Conservation (phyloP, 2,797 vertebrate species). For the Paguma larvata region DNA sequence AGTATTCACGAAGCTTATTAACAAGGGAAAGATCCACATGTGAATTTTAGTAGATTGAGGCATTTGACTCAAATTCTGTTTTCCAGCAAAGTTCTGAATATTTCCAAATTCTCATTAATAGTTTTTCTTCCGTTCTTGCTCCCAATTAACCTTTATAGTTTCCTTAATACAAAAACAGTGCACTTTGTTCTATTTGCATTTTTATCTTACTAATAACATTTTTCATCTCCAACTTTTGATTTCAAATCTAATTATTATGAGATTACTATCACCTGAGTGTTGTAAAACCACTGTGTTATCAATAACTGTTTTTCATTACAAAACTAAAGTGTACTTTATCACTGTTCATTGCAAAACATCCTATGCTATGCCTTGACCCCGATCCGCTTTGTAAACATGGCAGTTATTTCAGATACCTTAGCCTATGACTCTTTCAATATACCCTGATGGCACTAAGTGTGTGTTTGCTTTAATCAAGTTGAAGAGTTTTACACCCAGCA, state of each 20-base stretch:
- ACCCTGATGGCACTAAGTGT: background rate
- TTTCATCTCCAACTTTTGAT: slow-evolving; percentile 86
- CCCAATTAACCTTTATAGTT: slow-evolving; percentile 89
- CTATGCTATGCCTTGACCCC: slow-evolving; percentile 56
- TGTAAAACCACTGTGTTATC: slow-evolving; percentile 83
- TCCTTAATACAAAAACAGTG: slow-evolving; percentile 84
- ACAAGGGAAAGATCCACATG: background rate
- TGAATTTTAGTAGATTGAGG: slow-evolving; percentile 3
- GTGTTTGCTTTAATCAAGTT: background rate
- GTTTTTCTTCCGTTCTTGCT: slow-evolving; percentile 85
- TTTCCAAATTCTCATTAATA: slow-evolving; percentile 80
- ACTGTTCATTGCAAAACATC: slow-evolving; percentile 61
- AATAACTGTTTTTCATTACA: slow-evolving; percentile 83
- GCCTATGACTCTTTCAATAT: slow-evolving; percentile 48
- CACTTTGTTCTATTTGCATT: slow-evolving; percentile 79
- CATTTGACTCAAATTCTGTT: background rate
- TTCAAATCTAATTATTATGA: slow-evolving; percentile 86
- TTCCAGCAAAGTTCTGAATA: slow-evolving; percentile 64
- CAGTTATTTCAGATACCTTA: slow-evolving; percentile 41
- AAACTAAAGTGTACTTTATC: slow-evolving; percentile 78
- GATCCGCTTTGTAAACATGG: background rate
- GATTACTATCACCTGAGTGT: slow-evolving; percentile 72
- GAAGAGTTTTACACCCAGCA: background rate
- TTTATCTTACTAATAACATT: slow-evolving; percentile 83
- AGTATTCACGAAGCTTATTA: slow-evolving; percentile 9